A percentile compares a stretch with the other conserved stretches of the same genome.
Evolutionary conservation across 2,113 vertebrate species (phyloP).

Genomic region (Smithornis capensis): DNA sequence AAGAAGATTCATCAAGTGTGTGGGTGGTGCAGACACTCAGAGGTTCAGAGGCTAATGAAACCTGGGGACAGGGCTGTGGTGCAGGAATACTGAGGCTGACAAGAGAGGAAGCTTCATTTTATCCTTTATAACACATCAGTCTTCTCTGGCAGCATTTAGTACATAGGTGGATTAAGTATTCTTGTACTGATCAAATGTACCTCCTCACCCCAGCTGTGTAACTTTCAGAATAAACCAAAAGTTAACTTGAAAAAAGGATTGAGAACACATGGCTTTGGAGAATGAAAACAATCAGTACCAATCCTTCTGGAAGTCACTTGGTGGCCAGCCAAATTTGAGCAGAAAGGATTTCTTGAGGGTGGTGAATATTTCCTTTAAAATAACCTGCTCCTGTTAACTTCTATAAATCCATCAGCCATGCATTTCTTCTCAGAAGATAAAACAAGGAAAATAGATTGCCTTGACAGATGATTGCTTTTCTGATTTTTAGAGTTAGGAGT

Average conservation of each 20-base stretch:
- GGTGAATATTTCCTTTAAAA: constrained; percentile 9
- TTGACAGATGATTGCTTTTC: background rate
- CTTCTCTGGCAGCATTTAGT: background rate
- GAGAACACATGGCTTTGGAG: background rate
- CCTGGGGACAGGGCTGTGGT: fast-evolving
- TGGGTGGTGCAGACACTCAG: background rate
- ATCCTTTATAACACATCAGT: background rate
- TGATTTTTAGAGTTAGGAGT: background rate
- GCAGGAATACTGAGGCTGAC: background rate
- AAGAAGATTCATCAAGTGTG: background rate
- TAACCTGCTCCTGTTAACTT: background rate
- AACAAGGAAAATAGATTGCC: background rate
- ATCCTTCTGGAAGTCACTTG: background rate
- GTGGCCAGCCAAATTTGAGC: background rate
- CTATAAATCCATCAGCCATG: constrained; percentile 25
- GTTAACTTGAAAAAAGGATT: background rate
- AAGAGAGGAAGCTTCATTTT: background rate
- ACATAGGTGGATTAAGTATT: background rate
- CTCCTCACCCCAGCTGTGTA: background rate
- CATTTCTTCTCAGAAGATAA: constrained; percentile 49
- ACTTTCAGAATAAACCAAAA: background rate
- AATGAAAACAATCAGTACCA: background rate
- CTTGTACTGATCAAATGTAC: background rate
- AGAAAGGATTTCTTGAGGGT: background rate
- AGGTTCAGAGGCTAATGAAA: background rate